Evolutionary conservation across 2,113 vertebrate genomes (phyloP).

Genomic region (Australoheros scitulus): DNA sequence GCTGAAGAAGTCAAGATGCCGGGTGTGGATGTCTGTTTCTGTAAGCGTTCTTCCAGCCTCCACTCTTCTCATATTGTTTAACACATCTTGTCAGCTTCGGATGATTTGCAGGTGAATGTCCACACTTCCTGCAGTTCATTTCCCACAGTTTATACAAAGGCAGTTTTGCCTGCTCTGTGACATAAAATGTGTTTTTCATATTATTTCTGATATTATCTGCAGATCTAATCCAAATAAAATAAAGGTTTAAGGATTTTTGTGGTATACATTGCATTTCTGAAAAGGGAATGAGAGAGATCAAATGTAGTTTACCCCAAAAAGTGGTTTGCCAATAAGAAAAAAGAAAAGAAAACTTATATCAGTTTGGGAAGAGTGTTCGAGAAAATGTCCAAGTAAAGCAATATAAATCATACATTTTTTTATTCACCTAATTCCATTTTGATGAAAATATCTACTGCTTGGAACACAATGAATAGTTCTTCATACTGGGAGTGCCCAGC

Average conservation of each 20-base stretch:
- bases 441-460: constrained; percentile 28
- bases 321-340: not conserved
- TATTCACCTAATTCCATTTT: constrained; percentile 4
- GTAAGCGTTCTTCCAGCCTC: constrained; percentile 29
- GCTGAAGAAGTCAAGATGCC: constrained; percentile 1
- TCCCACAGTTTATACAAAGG: constrained; percentile 64
- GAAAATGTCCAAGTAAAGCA: not conserved
- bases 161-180: constrained; percentile 49
- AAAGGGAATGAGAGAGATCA: constrained; percentile 6
- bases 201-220: constrained; percentile 54
- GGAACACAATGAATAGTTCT: constrained; percentile 2
- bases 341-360: not conserved
- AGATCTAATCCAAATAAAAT: constrained; percentile 28
- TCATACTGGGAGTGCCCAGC: constrained; percentile 1
- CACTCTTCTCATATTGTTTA: constrained; percentile 29
- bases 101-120: constrained; percentile 64
- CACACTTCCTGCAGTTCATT: constrained; percentile 57
- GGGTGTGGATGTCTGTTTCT: not conserved
- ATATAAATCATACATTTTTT: constrained; percentile 2
- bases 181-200: constrained; percentile 38
- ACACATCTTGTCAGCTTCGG: constrained; percentile 47
- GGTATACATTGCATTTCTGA: constrained; percentile 17
- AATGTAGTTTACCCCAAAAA: constrained; percentile 32
- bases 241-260: constrained; percentile 12
- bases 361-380: constrained; percentile 4